A percentile compares a stretch with the other conserved stretches of the same genome.
These are phyloP conservation scores for Melanargia galathea DNA, from an alignment of 2,888 invertebrate genomes.

Conservation along the genomic window DNA sequence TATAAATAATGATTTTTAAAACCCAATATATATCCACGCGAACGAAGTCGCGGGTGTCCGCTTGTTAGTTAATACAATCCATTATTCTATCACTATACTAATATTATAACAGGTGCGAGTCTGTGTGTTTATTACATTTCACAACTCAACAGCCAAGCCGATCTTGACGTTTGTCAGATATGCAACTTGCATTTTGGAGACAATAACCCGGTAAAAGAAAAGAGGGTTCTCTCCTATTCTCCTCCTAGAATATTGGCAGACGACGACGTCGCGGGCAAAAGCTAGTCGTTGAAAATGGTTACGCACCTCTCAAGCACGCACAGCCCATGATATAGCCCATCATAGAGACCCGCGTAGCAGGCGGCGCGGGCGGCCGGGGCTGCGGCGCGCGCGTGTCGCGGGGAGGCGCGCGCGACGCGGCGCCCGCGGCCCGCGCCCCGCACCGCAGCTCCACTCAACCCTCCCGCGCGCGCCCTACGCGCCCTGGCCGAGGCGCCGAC, in stretches of 20 bases:
- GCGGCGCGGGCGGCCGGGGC: constrained; percentile 60
- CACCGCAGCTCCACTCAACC: constrained; percentile 56
- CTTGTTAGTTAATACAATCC: too few species aligned
- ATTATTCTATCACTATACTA: too few species aligned
- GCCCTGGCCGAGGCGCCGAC: constrained; percentile 44
- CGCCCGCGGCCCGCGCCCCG: constrained; percentile 47
- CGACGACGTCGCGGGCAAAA: neutral
- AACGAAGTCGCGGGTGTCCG: too few species aligned
- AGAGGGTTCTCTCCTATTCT: too few species aligned
- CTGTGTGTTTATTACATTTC: too few species aligned
- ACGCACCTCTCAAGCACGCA: constrained; percentile 93
- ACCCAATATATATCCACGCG: too few species aligned
- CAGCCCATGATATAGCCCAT: constrained; percentile 98
- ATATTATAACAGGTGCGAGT: too few species aligned
- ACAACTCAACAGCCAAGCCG: too few species aligned
- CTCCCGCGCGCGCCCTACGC: constrained; percentile 54
- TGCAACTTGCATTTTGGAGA: too few species aligned
- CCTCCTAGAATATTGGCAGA: neutral
- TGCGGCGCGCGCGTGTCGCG: constrained; percentile 75
- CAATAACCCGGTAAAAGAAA: too few species aligned
- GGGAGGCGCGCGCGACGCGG: constrained; percentile 61
- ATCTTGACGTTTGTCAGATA: too few species aligned
- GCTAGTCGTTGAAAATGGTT: constrained; percentile 20
- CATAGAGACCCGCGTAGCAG: constrained; percentile 83
- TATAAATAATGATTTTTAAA: too few species aligned